Percentiles rank a stretch among this genome's conserved stretches.
phyloP scores from a whole-genome alignment of 2,797 vertebrate species.

The Lophotriccus pileatus region DNA sequence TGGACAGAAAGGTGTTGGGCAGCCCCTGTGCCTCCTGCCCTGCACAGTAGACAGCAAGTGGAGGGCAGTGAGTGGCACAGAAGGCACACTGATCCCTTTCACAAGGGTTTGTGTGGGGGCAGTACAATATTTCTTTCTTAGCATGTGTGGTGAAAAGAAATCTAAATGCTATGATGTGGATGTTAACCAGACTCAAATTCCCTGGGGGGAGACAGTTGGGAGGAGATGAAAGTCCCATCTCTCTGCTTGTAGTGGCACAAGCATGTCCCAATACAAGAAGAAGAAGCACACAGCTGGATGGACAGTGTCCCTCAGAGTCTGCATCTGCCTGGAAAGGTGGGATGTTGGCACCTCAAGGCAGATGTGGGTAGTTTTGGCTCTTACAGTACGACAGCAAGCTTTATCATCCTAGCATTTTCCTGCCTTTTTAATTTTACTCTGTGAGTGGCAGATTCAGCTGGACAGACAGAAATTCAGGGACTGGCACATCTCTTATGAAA shows the following conservation, averaged over 20 bases:
- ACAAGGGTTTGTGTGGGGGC: not conserved
- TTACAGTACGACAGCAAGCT: not conserved
- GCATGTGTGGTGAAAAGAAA: accelerated
- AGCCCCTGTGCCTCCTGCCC: not conserved
- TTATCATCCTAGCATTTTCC: not conserved
- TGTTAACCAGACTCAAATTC: not conserved
- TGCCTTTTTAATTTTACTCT: not conserved
- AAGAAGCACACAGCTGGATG: not conserved
- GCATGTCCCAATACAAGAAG: not conserved
- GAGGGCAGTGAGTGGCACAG: too few species aligned
- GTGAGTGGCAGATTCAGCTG: not conserved
- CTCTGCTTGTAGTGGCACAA: accelerated
- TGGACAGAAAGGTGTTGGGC: not conserved
- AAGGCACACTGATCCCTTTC: not conserved
- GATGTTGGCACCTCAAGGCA: not conserved
- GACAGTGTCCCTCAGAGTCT: not conserved
- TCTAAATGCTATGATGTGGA: not conserved
- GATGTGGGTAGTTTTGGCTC: not conserved
- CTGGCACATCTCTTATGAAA: not conserved
- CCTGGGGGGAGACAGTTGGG: not conserved
- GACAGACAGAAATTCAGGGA: not conserved
- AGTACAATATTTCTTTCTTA: not conserved
- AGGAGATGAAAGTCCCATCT: not conserved
- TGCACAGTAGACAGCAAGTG: not conserved
- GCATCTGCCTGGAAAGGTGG: not conserved